Evolutionary conservation across 2,113 vertebrate genomes (phyloP).

Genomic region (Calyptommatus sinebrachiatus): DNA sequence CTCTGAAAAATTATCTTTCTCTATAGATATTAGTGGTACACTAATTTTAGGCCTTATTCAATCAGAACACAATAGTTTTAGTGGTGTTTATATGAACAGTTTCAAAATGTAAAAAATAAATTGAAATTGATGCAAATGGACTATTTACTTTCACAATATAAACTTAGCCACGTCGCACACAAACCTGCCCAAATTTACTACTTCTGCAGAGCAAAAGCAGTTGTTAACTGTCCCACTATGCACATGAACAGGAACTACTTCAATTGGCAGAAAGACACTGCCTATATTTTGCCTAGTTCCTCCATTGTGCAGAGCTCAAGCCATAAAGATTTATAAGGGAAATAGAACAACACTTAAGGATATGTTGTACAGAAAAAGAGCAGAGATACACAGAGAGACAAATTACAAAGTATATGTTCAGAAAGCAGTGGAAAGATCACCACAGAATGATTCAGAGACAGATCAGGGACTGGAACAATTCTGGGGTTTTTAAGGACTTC

Average conservation of each 20-base stretch:
- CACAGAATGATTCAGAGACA: not conserved
- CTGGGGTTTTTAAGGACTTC: not conserved
- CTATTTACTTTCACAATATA: not conserved
- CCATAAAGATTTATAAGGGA: not conserved
- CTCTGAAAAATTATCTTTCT: not conserved
- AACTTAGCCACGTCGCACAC: not conserved
- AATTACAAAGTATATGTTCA: not conserved
- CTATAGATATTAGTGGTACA: not conserved
- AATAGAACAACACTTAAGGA: not conserved
- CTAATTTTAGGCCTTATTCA: not conserved
- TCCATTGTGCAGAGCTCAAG: not conserved
- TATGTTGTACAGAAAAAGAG: not conserved
- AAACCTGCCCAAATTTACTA: not conserved
- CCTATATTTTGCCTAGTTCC: not conserved
- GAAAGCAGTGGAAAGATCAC: not conserved
- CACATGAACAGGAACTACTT: not conserved
- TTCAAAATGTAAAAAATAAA: not conserved
- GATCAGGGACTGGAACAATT: not conserved
- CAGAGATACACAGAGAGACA: not conserved
- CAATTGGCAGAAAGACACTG: not conserved
- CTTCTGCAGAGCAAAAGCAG: not conserved
- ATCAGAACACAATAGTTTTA: not conserved
- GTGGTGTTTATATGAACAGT: no score
- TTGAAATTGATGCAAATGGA: no score
- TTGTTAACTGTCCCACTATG: not conserved